Evolutionary conservation across 2,888 invertebrate species (phyloP).

Genomic region (Drosophila leonis): DNA sequence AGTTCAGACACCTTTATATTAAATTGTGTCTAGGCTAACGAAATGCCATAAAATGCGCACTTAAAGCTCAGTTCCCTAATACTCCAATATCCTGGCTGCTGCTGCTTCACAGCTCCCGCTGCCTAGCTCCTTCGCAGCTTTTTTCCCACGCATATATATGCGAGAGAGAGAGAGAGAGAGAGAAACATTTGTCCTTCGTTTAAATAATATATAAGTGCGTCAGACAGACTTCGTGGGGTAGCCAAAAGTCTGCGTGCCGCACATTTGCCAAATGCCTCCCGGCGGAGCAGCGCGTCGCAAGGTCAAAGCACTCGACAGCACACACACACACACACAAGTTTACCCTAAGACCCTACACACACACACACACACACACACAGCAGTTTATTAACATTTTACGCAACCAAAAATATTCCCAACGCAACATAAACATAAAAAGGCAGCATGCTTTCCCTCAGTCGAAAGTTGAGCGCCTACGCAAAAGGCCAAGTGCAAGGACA

Average conservation of each 20-base stretch:
- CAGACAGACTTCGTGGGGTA: conserved; percentile 51
- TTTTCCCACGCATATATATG: conserved; percentile 72
- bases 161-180: conserved; percentile 3
- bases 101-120: not conserved
- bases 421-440: conserved; percentile 58
- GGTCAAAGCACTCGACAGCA: conserved; percentile 79
- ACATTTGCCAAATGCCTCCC: conserved; percentile 79
- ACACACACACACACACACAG: conserved; percentile 4
- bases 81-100: conserved; percentile 9
- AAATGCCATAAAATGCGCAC: conserved; percentile 72
- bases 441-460: not conserved
- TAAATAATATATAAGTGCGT: conserved; percentile 76
- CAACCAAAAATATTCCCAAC: conserved; percentile 57
- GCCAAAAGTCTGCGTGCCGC: conserved; percentile 70
- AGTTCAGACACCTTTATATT: conserved; percentile 77
- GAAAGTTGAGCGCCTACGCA: conserved; percentile 60
- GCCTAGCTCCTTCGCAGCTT: not conserved
- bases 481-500: conserved; percentile 80
- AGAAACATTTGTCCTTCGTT: conserved; percentile 62
- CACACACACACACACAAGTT: conserved; percentile 3
- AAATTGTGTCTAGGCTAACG: conserved; percentile 69
- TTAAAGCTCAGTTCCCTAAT: conserved; percentile 62
- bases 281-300: conserved; percentile 67
- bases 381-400: conserved; percentile 81
- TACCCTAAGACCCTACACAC: not conserved